These are phyloP conservation scores for Myzus persicae DNA, from an alignment of 1,140 invertebrate genomes.

Conservation along the genomic window DNA sequence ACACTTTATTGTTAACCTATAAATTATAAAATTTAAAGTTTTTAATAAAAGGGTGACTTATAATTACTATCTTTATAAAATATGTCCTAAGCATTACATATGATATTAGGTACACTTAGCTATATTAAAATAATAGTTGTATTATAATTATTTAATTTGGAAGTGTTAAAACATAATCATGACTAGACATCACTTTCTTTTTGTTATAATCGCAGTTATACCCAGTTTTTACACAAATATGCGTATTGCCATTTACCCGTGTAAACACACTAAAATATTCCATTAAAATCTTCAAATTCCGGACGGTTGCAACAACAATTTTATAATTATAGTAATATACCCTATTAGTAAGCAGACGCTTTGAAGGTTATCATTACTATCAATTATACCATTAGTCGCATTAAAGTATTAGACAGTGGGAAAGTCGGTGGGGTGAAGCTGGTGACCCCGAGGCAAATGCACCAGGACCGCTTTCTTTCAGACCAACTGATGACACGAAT, in stretches of 20 bases:
- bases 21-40: no score
- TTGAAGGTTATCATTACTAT: conserved; percentile 39
- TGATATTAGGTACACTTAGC: background rate
- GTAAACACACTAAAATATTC: background rate
- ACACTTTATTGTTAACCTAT: no score
- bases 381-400: conserved; percentile 43
- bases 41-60: background rate
- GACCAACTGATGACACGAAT: conserved; percentile 25
- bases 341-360: conserved; percentile 16
- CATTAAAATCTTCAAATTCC: background rate
- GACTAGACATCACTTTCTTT: background rate
- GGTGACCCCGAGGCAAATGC: conserved; percentile 52
- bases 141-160: no score
- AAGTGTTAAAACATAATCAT: background rate
- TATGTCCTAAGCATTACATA: background rate
- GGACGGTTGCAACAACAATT: background rate
- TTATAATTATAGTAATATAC: conserved; percentile 31
- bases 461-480: conserved; percentile 54
- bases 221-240: background rate
- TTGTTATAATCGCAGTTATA: background rate
- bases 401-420: conserved; percentile 34
- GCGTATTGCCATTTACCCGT: background rate
- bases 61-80: background rate
- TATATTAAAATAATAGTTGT: background rate
- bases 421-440: conserved; percentile 52